These are phyloP conservation scores for Cyprinodon brontotheroides DNA, from an alignment of 2,113 vertebrate genomes.

Conservation along the genomic window DNA sequence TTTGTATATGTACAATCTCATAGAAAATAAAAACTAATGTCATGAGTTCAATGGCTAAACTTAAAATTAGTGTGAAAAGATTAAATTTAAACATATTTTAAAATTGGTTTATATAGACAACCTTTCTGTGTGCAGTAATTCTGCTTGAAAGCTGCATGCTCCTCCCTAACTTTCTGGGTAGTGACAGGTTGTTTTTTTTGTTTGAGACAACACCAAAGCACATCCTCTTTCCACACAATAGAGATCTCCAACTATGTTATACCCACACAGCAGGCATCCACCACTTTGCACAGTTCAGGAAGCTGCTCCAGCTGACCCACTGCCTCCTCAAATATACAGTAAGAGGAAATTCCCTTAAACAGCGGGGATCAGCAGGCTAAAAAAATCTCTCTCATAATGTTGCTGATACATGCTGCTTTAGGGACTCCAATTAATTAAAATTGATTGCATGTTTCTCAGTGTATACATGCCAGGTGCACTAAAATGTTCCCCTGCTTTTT, in stretches of 20 bases:
- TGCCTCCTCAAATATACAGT: slow-evolving; percentile 72
- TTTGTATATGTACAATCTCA: no score
- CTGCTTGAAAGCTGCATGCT: slow-evolving; percentile 69
- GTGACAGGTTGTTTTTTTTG: slow-evolving; percentile 65
- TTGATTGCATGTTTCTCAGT: slow-evolving; percentile 10
- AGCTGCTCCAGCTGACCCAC: slow-evolving; percentile 74
- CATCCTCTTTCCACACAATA: slow-evolving; percentile 90
- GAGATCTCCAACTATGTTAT: slow-evolving; percentile 76
- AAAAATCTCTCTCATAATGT: slow-evolving; percentile 32
- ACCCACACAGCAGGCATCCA: slow-evolving; percentile 78
- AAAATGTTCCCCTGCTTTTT: background rate
- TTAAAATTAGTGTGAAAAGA: background rate
- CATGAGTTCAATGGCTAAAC: background rate
- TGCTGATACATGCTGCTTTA: slow-evolving; percentile 27
- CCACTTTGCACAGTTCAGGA: slow-evolving; percentile 70
- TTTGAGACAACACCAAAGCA: slow-evolving; percentile 79
- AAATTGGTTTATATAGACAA: background rate
- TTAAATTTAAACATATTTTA: slow-evolving; percentile 1
- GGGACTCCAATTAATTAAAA: slow-evolving; percentile 24
- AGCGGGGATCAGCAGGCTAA: slow-evolving; percentile 53
- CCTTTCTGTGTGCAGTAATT: background rate
- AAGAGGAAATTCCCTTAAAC: slow-evolving; percentile 70
- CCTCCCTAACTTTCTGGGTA: slow-evolving; percentile 83
- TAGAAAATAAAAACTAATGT: background rate
- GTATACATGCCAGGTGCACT: background rate